Percentiles rank a stretch among this genome's conserved stretches.
These are phyloP conservation scores for Cheilosia variabilis DNA, from an alignment of 2,888 invertebrate species.

Conservation along the genomic window DNA sequence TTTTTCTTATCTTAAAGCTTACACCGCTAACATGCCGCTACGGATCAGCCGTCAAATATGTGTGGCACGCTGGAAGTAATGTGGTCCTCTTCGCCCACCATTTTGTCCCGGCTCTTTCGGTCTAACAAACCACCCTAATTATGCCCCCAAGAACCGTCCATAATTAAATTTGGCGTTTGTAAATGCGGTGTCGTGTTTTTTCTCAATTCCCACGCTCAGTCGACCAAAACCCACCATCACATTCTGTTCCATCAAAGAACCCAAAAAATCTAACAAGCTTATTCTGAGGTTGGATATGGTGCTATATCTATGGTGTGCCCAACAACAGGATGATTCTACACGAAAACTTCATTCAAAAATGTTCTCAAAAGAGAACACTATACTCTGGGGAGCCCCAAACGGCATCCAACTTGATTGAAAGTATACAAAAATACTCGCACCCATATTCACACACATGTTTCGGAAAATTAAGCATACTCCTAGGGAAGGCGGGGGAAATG, in stretches of 20 bases:
- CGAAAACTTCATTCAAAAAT: slow-evolving; percentile 53
- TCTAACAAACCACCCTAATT: too few relatives aligned
- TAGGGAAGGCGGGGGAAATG: slow-evolving; percentile 68
- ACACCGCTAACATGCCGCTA: too few relatives aligned
- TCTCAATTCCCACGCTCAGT: neutral
- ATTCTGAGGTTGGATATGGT: neutral
- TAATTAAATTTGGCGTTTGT: slow-evolving; percentile 41
- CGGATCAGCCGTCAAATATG: too few relatives aligned
- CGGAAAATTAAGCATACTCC: slow-evolving; percentile 79
- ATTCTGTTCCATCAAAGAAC: neutral
- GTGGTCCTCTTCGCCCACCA: too few relatives aligned
- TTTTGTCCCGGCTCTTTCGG: too few relatives aligned
- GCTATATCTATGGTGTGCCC: slow-evolving; percentile 9
- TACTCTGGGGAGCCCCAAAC: slow-evolving; percentile 47
- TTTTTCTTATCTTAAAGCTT: too few relatives aligned
- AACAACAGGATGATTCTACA: slow-evolving; percentile 41
- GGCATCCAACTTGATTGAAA: slow-evolving; percentile 40
- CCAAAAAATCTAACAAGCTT: slow-evolving; percentile 22
- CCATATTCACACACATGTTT: slow-evolving; percentile 77
- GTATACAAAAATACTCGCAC: slow-evolving; percentile 64
- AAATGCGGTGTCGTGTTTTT: slow-evolving; percentile 36
- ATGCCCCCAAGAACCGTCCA: neutral
- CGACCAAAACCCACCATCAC: neutral
- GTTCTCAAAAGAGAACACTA: slow-evolving; percentile 18
- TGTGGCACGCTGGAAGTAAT: too few relatives aligned